Conservation (phyloP, 2,113 vertebrate genomes). For the Carassius auratus region DNA sequence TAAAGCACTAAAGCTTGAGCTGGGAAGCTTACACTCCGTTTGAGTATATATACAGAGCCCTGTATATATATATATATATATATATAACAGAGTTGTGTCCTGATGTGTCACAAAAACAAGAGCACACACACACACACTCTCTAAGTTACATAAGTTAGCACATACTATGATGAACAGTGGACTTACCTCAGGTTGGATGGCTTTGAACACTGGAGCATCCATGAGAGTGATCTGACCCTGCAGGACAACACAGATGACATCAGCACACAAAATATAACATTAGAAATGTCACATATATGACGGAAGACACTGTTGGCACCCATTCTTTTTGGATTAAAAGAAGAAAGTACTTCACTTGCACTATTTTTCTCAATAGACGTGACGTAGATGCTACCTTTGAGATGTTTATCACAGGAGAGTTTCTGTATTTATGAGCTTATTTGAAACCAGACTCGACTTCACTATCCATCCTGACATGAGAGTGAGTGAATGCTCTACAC, state of each 20-base stretch:
- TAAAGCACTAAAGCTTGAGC: too few species aligned
- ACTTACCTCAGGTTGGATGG: conserved; percentile 94
- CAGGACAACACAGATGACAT: conserved; percentile 55
- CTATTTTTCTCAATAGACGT: not conserved
- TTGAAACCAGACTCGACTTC: not conserved
- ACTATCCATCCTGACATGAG: not conserved
- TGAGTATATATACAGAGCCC: too few species aligned
- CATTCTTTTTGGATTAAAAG: not conserved
- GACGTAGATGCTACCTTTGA: not conserved
- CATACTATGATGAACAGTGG: not conserved
- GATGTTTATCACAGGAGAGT: not conserved
- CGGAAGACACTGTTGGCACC: not conserved
- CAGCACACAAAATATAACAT: not conserved
- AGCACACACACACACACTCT: too few species aligned
- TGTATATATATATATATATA: too few species aligned
- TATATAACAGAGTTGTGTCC: too few species aligned
- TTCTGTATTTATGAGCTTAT: not conserved
- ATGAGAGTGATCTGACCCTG: conserved; percentile 98
- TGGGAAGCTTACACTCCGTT: too few species aligned
- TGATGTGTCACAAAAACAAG: too few species aligned
- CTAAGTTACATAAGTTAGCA: not conserved
- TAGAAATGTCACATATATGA: not conserved
- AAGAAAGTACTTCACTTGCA: not conserved
- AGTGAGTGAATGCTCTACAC: not conserved
- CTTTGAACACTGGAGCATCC: conserved; percentile 97